These are phyloP conservation scores for Tortrix viridana DNA, from an alignment of 2,888 invertebrate genomes.

Conservation along the genomic window DNA sequence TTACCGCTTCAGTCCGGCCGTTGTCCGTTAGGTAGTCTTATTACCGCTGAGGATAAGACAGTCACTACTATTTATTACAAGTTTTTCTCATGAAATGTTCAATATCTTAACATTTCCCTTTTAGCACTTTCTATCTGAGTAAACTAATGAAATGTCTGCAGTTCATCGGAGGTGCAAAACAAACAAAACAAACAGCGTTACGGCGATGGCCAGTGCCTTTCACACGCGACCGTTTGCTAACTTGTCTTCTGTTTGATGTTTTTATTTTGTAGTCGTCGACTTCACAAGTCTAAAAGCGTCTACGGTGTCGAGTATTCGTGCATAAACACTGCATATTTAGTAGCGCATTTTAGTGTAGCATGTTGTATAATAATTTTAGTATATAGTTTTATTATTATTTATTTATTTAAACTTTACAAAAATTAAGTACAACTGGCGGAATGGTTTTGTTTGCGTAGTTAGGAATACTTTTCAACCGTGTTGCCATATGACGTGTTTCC, in stretches of 20 bases:
- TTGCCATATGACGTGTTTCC: too few relatives aligned
- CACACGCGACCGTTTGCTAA: conserved; percentile 53
- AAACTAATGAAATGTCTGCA: conserved; percentile 50
- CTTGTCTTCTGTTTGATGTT: conserved; percentile 47
- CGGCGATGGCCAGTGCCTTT: conserved; percentile 46
- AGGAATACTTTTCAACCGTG: too few relatives aligned
- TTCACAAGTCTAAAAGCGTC: conserved; percentile 36
- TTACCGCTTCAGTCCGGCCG: too few relatives aligned
- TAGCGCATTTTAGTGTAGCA: not conserved
- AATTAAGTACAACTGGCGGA: too few relatives aligned
- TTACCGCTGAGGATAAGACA: too few relatives aligned
- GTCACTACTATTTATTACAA: not conserved
- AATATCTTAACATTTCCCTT: conserved; percentile 10
- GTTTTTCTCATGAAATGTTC: not conserved
- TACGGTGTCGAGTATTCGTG: not conserved
- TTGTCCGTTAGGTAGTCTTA: too few relatives aligned
- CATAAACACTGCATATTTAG: conserved; percentile 2
- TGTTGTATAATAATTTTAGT: too few relatives aligned
- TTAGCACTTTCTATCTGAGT: conserved; percentile 25
- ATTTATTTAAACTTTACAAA: too few relatives aligned
- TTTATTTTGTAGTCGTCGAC: conserved; percentile 51
- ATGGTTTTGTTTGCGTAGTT: too few relatives aligned
- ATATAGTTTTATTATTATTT: too few relatives aligned
- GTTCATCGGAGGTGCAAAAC: conserved; percentile 46
- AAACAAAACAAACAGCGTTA: conserved; percentile 51